phyloP scores from a whole-genome alignment of 2,113 vertebrate genomes.

The Datnioides undecimradiatus region DNA sequence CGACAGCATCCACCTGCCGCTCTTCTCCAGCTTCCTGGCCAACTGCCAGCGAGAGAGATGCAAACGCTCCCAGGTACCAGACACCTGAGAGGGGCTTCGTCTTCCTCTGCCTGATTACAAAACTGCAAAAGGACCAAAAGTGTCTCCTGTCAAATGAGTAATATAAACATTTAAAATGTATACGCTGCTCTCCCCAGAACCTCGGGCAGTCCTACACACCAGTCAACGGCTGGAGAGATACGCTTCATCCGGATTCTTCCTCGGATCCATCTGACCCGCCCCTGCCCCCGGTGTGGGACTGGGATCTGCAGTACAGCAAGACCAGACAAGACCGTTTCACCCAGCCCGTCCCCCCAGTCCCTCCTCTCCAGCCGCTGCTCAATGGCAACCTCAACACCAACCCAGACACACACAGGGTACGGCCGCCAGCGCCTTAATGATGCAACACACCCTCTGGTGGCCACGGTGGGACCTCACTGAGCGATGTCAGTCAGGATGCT shows the following conservation, averaged over 20 bases:
- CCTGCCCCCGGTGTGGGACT: conserved; percentile 89
- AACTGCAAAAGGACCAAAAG: background rate
- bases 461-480: background rate
- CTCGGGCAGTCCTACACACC: conserved; percentile 87
- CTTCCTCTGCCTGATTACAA: background rate
- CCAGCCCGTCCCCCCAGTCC: conserved; percentile 79
- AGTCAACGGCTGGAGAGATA: conserved; percentile 82
- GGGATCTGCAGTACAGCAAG: conserved; percentile 88
- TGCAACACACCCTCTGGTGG: conserved; percentile 46
- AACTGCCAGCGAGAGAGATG: conserved; percentile 91
- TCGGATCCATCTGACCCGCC: conserved; percentile 68
- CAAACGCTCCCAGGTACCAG: conserved; percentile 83
- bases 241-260: conserved; percentile 62
- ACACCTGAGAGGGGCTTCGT: conserved; percentile 1
- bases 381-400: conserved; percentile 81
- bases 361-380: conserved; percentile 52
- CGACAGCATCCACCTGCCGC: conserved; percentile 90
- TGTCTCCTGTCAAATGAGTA: background rate
- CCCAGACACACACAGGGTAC: conserved; percentile 80
- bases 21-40: conserved; percentile 91
- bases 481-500: background rate
- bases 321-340: conserved; percentile 84
- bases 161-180: background rate
- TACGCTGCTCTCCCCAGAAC: conserved; percentile 67
- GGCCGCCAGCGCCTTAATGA: background rate